Evolutionary conservation across 2,113 vertebrate genomes (phyloP), one percentile per base, ranked within the genome.

Genomic region (Brevimyrus niger): DNA sequence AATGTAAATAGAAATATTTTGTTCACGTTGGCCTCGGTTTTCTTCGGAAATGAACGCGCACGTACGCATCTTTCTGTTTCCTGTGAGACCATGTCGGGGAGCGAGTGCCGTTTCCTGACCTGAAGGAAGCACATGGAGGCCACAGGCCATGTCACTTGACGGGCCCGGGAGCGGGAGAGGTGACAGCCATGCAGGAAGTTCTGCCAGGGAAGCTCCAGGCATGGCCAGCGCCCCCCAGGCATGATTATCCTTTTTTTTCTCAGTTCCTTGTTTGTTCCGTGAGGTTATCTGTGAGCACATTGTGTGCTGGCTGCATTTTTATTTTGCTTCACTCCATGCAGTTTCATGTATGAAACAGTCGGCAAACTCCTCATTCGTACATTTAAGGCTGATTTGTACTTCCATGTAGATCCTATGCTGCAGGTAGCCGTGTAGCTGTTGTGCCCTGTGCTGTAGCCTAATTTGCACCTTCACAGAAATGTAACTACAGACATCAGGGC

Each of bases 91-190:
- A 15, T 27, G 46, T 88, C 38, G 21, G 38, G 50, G 61, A 50
- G 46, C 89, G 46, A 61, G 46, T 84, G 38, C 50, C 47, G 42
- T 87, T 89, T 89, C 83, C 89, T 89, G 89, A 73, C 84, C 46
- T 51, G 27, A 15, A 89, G 89, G 89, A 89, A 73, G 47, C 21
- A 4, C 19, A 61, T 15, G 0, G 73, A 38, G 13, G 31, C 35
- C 35, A 7, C 35, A 11, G 35, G 31, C 15, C 0, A 0, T 80
- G 73, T 80, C 73, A 76, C 35, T 76, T 17, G 3, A 6, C n/a
- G 50, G 89, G 55, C 42, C 82, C 35, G n/a, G 44, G 38, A 47
- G 80, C 19, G 7, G 53, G 42, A 85, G 46, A 35, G 35, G 13
- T 48, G 31, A 13, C 17, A n/a, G 48, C 10, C 65, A 27, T 38